These are phyloP conservation scores for Zaprionus vittiger DNA, from an alignment of 1,140 invertebrate species.

Conservation along the genomic window DNA sequence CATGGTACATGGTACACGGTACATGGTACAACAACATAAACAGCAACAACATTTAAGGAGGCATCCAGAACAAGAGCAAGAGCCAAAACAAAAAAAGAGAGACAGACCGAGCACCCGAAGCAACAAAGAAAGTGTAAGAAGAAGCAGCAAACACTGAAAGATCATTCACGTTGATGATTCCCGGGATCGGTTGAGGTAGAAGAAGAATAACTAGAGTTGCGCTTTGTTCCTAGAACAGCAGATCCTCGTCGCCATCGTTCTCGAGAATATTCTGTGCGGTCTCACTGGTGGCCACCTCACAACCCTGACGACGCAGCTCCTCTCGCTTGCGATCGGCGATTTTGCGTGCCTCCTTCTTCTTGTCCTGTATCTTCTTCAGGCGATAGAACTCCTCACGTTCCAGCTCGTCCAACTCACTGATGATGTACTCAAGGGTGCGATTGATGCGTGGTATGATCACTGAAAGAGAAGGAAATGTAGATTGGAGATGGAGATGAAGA, in stretches of 20 bases:
- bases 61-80: conserved; percentile 1
- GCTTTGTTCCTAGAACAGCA: conserved; percentile 91
- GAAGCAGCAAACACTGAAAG: neutral
- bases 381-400: conserved; percentile 99
- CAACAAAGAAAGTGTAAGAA: neutral
- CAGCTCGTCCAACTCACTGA: conserved; percentile 98
- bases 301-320: conserved; percentile 85
- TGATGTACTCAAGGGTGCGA: conserved; percentile 97
- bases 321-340: conserved; percentile 86
- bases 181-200: conserved; percentile 54
- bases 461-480: conserved; percentile 84
- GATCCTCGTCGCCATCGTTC: conserved; percentile 95
- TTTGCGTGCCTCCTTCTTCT: conserved; percentile 87
- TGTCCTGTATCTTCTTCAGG: conserved; percentile 90
- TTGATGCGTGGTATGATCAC: conserved; percentile 99
- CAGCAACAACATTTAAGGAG: conserved; percentile 30
- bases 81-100: neutral
- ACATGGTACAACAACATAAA: conserved; percentile 23
- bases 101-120: neutral
- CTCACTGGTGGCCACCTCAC: conserved; percentile 76
- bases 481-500: neutral
- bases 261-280: conserved; percentile 91
- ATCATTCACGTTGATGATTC: neutral
- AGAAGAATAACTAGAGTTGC: neutral
- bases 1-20: conserved; percentile 29